Base-by-base conservation (phyloP, 1,140 invertebrate species). In the Aphidius gifuensis region DNA sequence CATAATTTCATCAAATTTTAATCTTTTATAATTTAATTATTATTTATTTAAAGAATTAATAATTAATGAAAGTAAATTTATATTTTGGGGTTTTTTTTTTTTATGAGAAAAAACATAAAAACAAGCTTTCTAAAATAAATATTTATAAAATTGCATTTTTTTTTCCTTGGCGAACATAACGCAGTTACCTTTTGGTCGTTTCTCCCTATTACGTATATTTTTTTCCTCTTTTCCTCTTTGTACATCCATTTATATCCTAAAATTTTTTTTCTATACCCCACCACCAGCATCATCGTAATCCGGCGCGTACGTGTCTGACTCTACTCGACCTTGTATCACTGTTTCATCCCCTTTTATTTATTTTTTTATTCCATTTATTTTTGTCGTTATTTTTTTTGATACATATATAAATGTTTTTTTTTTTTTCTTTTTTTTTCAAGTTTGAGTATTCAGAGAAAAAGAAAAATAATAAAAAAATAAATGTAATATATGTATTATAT, bases 261-360 rank as follows among this genome's bases (percentile, higher is more conserved):
- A 53, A 58, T 49, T 56, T 53, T 67, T 32, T 32, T 32, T 32
- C 23, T 32, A 32, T 4, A 32, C 4, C 23, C 23, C 2, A 32
- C 38, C 63, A 60, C 23, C 2, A 32, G 21, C 63, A 60, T 58
- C 51, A 63, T 48, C 5, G 56, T 70, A 69, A 69, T 69, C 58
- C 67, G 58, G 50, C 32, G 47, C 62, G 64, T 65, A 69, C 67
- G 67, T 70, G 70, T 68, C 66, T 64, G 62, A 68, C 68, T 64
- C 57, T 67, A 66, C 65, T 38, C 64, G 62, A 65, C 60, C 66
- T 68, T 70, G 67, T 67, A 69, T 69, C 59, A 71, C 70, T 71
- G 56, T 39, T 43, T 40, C 47, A 5, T 58, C 45, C 9, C 39
- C 46, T 46, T 7, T 44, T 23, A 43, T 46, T 0, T 44, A 43